Conservation (phyloP, 2,888 invertebrate genomes). For the Harpagoxenus sublaevis region DNA sequence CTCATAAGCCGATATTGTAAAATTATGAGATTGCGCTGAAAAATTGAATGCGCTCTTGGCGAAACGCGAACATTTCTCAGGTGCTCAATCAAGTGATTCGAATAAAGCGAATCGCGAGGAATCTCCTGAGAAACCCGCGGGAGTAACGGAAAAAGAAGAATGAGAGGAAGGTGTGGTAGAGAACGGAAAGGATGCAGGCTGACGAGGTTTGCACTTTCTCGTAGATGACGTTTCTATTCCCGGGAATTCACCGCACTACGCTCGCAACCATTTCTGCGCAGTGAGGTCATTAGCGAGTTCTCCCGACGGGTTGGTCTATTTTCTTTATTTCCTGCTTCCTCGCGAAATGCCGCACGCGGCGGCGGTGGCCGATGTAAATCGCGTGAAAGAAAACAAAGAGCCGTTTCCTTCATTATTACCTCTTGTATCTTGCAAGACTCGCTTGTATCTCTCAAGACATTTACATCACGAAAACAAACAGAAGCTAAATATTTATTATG, state of each 20-base stretch:
- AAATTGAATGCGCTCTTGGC: constrained; percentile 3
- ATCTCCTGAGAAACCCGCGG: constrained; percentile 6
- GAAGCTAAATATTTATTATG: neutral
- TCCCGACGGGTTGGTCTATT: constrained; percentile 30
- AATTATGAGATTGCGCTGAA: neutral
- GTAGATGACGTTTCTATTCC: constrained; percentile 64
- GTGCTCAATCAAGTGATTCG: constrained; percentile 24
- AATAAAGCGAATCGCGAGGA: constrained; percentile 11
- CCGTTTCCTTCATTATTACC: constrained; percentile 8
- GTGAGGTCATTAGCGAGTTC: constrained; percentile 57
- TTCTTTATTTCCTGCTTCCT: constrained; percentile 46
- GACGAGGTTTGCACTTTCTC: constrained; percentile 64
- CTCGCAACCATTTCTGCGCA: constrained; percentile 36
- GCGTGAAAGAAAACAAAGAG: constrained; percentile 21
- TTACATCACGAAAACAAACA: neutral
- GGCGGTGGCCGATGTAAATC: constrained; percentile 26
- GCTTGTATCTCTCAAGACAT: neutral
- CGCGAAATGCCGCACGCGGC: constrained; percentile 10
- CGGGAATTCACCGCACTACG: constrained; percentile 42
- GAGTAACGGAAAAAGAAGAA: constrained; percentile 5
- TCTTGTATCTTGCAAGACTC: neutral
- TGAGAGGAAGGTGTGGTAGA: constrained; percentile 18
- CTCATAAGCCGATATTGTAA: neutral
- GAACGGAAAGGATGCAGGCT: constrained; percentile 47
- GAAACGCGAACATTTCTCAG: constrained; percentile 11